Evolutionary conservation across 2,888 invertebrate species (phyloP), one percentile per base, ranked within the genome.

Genomic region (Leucophenga montana): DNA sequence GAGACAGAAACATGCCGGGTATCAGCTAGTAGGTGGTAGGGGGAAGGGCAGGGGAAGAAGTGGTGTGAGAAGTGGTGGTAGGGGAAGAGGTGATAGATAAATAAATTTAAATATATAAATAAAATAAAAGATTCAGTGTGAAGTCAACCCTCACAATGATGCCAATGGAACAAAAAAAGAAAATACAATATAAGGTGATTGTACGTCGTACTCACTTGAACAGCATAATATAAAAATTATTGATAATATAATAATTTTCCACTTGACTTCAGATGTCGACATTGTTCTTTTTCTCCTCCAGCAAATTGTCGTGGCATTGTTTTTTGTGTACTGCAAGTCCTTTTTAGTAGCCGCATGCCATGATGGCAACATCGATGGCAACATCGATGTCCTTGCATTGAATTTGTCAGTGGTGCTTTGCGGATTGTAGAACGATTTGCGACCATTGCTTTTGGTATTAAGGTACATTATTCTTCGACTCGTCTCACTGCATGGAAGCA

Each of bases 171-270:
- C 16, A 22, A 2, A 59, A 27, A 69, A 64, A 53, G 68, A 56
- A 66, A 65, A 48, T 64, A 18, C 62, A 18, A 56, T 44, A 70
- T 59, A 67, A 46, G 72, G 27, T 62, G 70, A 65, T 70, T 53
- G 18, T 20, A 65, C 66, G 62, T 76, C 72, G 75, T 83, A 83
- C 88, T 88, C 83, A 88, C 88, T 86, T 85, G 85, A 85, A 78
- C 82, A 84, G 75, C 85, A 85, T 82, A 86, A 80, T 73, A 86
- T 79, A 77, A 88, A 79, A 79, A 88, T 85, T 84, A 88, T 87
- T 83, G 86, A 86, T 83, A 86, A 85, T 82, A 85, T 82, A 80
- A 86, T 85, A 84, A 87, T 86, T 86, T 86, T 86, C 88, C 87
- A 87, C 85, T 85, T 86, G 83, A 86, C 79, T 39, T 3, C 39